Conservation (phyloP, 2,888 invertebrate genomes). For the Catocala sponsa region DNA sequence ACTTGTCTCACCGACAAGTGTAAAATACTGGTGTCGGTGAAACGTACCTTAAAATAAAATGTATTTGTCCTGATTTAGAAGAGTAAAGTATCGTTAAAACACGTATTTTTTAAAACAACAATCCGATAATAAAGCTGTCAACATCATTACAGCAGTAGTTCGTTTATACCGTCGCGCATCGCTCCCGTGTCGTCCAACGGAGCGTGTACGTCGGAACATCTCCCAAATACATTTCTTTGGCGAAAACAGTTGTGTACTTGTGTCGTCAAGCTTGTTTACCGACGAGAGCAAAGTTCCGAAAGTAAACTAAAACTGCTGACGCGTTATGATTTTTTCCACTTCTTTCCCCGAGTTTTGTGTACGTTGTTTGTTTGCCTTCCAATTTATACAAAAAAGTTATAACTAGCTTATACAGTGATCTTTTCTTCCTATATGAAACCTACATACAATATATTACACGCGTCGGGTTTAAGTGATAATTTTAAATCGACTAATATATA, state of each 20-base stretch:
- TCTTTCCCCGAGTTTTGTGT: slow-evolving; percentile 54
- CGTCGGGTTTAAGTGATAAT: no score
- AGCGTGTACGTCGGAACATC: neutral
- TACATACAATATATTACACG: neutral
- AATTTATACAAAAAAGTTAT: slow-evolving; percentile 19
- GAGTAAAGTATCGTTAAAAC: no score
- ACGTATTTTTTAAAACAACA: no score
- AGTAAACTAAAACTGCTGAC: slow-evolving; percentile 71
- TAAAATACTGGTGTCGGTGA: no score
- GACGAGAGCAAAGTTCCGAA: slow-evolving; percentile 64
- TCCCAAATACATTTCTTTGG: slow-evolving; percentile 56
- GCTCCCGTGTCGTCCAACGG: neutral
- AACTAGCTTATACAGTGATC: slow-evolving; percentile 13
- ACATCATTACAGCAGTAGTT: neutral
- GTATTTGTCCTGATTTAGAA: no score
- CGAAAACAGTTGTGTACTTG: slow-evolving; percentile 56
- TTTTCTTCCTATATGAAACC: slow-evolving; percentile 5
- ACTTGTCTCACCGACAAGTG: no score
- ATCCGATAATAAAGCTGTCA: no score
- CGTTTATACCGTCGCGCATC: neutral
- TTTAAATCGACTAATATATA: no score
- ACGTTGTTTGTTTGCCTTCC: slow-evolving; percentile 24
- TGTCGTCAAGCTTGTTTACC: slow-evolving; percentile 63
- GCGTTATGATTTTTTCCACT: slow-evolving; percentile 64
- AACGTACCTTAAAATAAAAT: no score